Base-by-base conservation (phyloP, 2,113 vertebrate genomes). In the Lichenostomus cassidix region DNA sequence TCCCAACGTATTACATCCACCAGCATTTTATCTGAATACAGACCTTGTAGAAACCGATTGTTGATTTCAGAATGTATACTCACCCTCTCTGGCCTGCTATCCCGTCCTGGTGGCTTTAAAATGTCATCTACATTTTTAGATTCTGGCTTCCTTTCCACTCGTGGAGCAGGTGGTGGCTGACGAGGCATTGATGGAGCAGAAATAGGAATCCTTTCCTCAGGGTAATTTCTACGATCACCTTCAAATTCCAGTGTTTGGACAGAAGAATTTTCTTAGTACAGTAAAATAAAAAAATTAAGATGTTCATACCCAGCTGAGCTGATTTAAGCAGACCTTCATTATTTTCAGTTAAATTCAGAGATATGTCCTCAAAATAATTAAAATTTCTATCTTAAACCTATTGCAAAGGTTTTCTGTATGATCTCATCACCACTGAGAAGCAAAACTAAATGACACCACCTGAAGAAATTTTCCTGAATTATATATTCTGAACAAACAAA, bases 81-180 rank as follows among this genome's bases (percentile, higher is more conserved):
- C 96, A 99, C 99, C 96, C 99, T 98, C 77, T 99, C 99, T 69
- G 99, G 99, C 22, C 99, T 98, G 93, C 98, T 98, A 24, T 97
- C 98, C 84, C 99, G 98, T 77, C 99, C 99, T 15, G 99, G 99
- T 22, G 98, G 97, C 96, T 99, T 99, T 94, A 99, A 98, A 95
- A 99, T 98, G 94, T 99, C 99, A 65, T 99, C 99, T 41, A 99
- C 99, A 70, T 99, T 99, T 97, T 99, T 99, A 63, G 98, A 99
- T 92, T 99, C 99, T 28, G 99, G 99, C 94, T 99, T 99, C 93
- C 98, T 99, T 96, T 99, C 99, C 18, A 99, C 97, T 49, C 98
- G 97, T 49, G 98, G 98, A 25, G 98, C 97, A 94, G 98, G 97
- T 83, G 98, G 97, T 39, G 99, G 98, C 64, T 98, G 98, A 70